phyloP scores from a whole-genome alignment of 2,888 invertebrate species.

The Dryomyza anilis region DNA sequence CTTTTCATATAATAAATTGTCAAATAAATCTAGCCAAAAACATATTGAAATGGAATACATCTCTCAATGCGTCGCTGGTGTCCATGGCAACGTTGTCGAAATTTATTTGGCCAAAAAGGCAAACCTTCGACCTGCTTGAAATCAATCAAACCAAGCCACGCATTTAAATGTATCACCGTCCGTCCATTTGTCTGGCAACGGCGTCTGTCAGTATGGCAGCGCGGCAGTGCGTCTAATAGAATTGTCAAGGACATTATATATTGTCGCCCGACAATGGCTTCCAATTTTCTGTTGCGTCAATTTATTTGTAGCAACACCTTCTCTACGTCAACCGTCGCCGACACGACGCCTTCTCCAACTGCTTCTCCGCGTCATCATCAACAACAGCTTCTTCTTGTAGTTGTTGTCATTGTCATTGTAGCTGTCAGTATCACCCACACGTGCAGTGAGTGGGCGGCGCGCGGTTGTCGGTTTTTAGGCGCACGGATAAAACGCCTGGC shows the following conservation, averaged over 20 bases:
- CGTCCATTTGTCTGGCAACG: too few relatives aligned
- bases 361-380: not conserved
- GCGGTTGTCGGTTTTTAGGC: not conserved
- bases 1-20: too few relatives aligned
- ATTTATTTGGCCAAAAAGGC: conserved; percentile 9
- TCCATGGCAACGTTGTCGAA: conserved; percentile 7
- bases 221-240: not conserved
- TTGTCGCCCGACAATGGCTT: not conserved
- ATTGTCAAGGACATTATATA: conserved; percentile 4
- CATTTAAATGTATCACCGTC: too few relatives aligned
- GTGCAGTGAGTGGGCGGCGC: not conserved
- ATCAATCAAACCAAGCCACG: conserved; percentile 21
- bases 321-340: not conserved
- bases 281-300: conserved; percentile 1
- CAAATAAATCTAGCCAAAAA: too few relatives aligned
- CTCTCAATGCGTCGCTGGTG: too few relatives aligned
- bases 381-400: too few relatives aligned
- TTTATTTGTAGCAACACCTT: conserved; percentile 9
- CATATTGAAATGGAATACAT: too few relatives aligned
- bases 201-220: not conserved
- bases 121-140: not conserved
- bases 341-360: not conserved
- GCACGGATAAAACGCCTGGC: not conserved
- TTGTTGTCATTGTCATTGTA: not conserved
- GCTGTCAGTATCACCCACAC: not conserved